These are phyloP conservation scores for Xestia c-nigrum DNA, from an alignment of 2,888 invertebrate genomes.

Conservation along the genomic window DNA sequence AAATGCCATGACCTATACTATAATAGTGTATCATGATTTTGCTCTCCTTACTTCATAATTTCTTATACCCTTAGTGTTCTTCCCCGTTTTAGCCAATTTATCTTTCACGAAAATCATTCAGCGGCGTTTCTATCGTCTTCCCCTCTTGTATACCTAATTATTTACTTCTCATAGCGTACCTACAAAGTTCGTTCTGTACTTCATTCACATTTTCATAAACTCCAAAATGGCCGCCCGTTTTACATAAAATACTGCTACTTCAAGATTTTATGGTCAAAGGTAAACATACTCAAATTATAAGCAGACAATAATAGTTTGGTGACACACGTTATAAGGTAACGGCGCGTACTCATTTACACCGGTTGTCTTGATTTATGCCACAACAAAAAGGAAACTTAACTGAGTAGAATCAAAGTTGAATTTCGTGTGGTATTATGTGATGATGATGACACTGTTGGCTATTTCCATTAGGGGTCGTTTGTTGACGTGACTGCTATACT, in stretches of 20 bases:
- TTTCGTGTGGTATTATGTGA: conserved; percentile 54
- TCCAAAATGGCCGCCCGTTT: neutral
- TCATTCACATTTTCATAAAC: conserved; percentile 3
- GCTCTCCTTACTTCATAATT: neutral
- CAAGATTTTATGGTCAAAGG: conserved; percentile 72
- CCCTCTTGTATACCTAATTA: neutral
- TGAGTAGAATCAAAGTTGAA: conserved; percentile 65
- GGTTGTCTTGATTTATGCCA: conserved; percentile 54
- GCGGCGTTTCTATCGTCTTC: neutral
- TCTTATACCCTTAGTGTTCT: neutral
- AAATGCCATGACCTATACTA: neutral
- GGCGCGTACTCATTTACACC: conserved; percentile 83
- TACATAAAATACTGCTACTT: conserved; percentile 58
- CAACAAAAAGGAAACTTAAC: conserved; percentile 66
- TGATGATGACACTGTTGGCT: conserved; percentile 73
- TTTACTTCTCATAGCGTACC: neutral
- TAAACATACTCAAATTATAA: conserved; percentile 75
- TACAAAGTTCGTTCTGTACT: neutral
- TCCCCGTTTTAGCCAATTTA: neutral
- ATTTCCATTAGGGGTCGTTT: conserved; percentile 80
- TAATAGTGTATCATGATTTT: neutral
- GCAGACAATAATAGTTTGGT: conserved; percentile 81
- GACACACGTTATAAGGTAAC: conserved; percentile 83
- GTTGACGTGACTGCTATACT: conserved; percentile 83
- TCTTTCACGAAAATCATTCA: neutral